phyloP scores from a whole-genome alignment of 1,140 invertebrate species.

The Galleria mellonella region DNA sequence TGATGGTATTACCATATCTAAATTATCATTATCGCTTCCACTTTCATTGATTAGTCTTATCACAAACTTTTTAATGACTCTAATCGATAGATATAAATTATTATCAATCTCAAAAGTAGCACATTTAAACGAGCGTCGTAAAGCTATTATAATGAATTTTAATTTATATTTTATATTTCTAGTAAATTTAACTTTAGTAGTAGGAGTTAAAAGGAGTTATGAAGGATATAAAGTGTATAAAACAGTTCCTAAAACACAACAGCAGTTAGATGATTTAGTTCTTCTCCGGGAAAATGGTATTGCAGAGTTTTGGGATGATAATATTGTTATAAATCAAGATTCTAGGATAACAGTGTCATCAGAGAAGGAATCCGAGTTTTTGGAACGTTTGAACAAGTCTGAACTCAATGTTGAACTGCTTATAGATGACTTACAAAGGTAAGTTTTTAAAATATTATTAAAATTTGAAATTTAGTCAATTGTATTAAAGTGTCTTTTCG shows the following conservation, averaged over 20 bases:
- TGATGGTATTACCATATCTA: too few relatives aligned
- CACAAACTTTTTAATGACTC: too few relatives aligned
- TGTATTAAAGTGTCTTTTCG: too few relatives aligned
- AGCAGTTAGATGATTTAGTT: slow-evolving; percentile 31
- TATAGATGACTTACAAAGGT: slow-evolving; percentile 45
- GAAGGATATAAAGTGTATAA: slow-evolving; percentile 72
- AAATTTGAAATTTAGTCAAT: too few relatives aligned
- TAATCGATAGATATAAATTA: too few relatives aligned
- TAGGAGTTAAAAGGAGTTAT: slow-evolving; percentile 39
- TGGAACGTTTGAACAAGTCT: slow-evolving; percentile 8
- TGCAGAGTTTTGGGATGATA: slow-evolving; percentile 52
- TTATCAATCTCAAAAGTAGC: too few relatives aligned
- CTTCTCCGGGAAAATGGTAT: slow-evolving; percentile 21
- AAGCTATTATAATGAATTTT: too few relatives aligned
- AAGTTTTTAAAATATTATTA: slow-evolving; percentile 9
- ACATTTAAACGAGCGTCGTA: too few relatives aligned
- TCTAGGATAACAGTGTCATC: slow-evolving; percentile 38
- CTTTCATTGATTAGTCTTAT: too few relatives aligned
- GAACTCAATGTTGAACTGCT: slow-evolving; percentile 22
- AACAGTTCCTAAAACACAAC: slow-evolving; percentile 50
- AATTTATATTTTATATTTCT: not conserved
- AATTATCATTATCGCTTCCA: too few relatives aligned
- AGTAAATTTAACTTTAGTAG: slow-evolving; percentile 5
- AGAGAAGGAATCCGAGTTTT: slow-evolving; percentile 25
- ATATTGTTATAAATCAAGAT: slow-evolving; percentile 25